phyloP scores from a whole-genome alignment of 2,888 invertebrate genomes.

The Watsonalla binaria region DNA sequence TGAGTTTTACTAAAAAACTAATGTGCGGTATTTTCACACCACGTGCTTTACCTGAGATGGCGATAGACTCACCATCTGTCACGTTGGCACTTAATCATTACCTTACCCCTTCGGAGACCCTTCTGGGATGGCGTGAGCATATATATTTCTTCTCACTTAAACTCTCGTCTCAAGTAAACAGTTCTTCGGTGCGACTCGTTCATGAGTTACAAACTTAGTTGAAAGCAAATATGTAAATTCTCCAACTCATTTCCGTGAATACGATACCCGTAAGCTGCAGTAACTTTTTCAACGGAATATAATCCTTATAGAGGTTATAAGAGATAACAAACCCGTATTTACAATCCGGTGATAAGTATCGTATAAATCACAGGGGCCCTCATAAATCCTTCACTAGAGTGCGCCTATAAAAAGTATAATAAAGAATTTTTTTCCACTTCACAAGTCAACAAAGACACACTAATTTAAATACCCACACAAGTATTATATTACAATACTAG shows the following conservation, averaged over 20 bases:
- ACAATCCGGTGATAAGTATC: conserved; percentile 8
- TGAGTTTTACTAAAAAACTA: too few relatives aligned
- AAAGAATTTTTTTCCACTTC: conserved; percentile 9
- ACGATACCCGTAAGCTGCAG: background rate
- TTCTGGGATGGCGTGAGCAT: too few relatives aligned
- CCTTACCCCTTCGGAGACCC: too few relatives aligned
- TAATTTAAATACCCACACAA: background rate
- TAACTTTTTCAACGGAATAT: background rate
- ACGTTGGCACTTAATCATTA: too few relatives aligned
- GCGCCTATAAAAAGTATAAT: conserved; percentile 30
- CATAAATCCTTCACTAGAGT: conserved; percentile 45
- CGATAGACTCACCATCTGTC: too few relatives aligned
- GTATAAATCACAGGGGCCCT: conserved; percentile 28
- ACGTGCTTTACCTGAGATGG: too few relatives aligned
- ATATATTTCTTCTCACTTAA: too few relatives aligned
- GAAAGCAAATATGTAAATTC: background rate
- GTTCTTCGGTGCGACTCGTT: too few relatives aligned
- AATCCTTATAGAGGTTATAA: background rate
- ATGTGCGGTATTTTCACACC: too few relatives aligned
- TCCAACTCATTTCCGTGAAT: background rate
- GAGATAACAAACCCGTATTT: background rate
- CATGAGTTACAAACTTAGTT: too few relatives aligned
- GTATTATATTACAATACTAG: background rate
- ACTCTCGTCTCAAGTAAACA: too few relatives aligned
- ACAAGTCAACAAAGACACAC: conserved; percentile 13